Evolutionary conservation across 2,113 vertebrate genomes (phyloP).

Genomic region (Sterna hirundo): DNA sequence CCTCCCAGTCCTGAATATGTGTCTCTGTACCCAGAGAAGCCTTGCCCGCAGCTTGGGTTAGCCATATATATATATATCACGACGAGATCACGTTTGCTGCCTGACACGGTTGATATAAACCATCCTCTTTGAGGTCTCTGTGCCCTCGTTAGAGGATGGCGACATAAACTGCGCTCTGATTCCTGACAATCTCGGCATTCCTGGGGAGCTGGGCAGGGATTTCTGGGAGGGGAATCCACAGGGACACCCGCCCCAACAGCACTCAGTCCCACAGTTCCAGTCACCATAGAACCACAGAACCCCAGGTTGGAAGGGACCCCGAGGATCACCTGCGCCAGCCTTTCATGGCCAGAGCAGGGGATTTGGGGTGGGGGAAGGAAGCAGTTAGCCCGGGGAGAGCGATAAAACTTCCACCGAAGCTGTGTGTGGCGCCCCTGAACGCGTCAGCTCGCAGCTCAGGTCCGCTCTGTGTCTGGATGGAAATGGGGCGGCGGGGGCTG

Average conservation of each 20-base stretch:
- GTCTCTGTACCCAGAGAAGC: background rate
- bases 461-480: too few species aligned
- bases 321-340: background rate
- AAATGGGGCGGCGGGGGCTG: background rate
- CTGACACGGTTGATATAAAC: fast-evolving
- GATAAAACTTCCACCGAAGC: fast-evolving
- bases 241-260: background rate
- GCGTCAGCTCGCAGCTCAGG: background rate
- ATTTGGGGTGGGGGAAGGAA: background rate
- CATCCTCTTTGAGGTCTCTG: background rate
- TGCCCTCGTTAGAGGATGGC: background rate
- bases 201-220: background rate
- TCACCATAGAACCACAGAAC: background rate
- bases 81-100: background rate
- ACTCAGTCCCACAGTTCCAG: fast-evolving
- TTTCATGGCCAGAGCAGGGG: background rate
- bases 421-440: fast-evolving
- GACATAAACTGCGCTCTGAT: fast-evolving
- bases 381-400: background rate
- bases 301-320: background rate
- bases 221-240: fast-evolving
- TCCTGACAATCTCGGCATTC: background rate
- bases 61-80: fast-evolving
- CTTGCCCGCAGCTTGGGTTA: fast-evolving
- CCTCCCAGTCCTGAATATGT: fast-evolving